These are phyloP conservation scores for Oncorhynchus masou DNA, from an alignment of 2,113 vertebrate genomes.

Conservation along the genomic window DNA sequence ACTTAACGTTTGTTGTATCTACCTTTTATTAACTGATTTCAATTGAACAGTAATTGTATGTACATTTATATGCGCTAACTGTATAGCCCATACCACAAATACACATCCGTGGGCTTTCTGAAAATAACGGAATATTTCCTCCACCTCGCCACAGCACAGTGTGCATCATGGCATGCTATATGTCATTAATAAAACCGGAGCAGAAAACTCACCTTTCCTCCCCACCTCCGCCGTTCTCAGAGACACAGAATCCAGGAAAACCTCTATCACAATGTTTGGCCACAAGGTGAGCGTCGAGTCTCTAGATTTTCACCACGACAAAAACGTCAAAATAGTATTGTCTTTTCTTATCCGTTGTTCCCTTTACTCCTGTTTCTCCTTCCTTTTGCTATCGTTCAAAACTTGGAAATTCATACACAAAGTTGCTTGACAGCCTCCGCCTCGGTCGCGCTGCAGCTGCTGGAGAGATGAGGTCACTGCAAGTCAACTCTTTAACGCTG, in stretches of 20 bases:
- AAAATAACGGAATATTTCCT: too few relatives aligned
- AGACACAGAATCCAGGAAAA: neutral
- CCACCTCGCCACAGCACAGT: too few relatives aligned
- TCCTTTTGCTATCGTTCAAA: slow-evolving; percentile 51
- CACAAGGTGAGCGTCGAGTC: neutral
- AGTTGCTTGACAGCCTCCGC: slow-evolving; percentile 66
- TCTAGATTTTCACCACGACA: slow-evolving; percentile 8
- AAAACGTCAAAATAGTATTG: neutral
- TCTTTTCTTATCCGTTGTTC: slow-evolving; percentile 9
- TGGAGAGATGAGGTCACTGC: slow-evolving; percentile 62
- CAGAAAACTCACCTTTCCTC: too few relatives aligned
- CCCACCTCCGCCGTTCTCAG: too few relatives aligned
- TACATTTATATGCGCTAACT: too few relatives aligned
- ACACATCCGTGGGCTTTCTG: too few relatives aligned
- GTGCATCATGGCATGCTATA: too few relatives aligned
- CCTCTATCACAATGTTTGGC: slow-evolving; percentile 7
- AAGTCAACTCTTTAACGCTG: slow-evolving; percentile 24
- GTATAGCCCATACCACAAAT: too few relatives aligned
- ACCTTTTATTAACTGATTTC: too few relatives aligned
- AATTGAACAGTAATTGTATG: too few relatives aligned
- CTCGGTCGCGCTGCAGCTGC: slow-evolving; percentile 31
- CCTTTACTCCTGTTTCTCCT: slow-evolving; percentile 41
- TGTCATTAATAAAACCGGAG: too few relatives aligned
- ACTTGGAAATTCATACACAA: slow-evolving; percentile 75
- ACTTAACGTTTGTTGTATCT: too few relatives aligned